These are phyloP conservation scores for Cryptus viduatorius DNA, from an alignment of 2,888 invertebrate genomes.

Conservation along the genomic window DNA sequence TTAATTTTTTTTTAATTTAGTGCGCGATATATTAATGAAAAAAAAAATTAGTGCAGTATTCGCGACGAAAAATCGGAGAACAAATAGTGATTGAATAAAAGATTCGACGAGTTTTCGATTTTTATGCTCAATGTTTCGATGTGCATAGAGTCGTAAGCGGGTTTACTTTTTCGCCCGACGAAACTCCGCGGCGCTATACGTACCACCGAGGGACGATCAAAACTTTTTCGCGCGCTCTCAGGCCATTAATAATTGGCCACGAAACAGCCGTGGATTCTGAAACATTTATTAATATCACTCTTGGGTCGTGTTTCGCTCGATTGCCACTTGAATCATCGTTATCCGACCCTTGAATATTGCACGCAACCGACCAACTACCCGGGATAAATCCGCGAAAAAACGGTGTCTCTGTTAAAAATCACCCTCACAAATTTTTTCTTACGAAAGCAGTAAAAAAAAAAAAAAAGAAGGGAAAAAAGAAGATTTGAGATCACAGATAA, in stretches of 20 bases:
- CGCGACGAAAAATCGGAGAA: too few relatives aligned
- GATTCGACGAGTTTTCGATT: background rate
- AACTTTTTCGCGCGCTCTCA: constrained; percentile 52
- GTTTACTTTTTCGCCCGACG: background rate
- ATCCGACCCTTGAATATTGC: constrained; percentile 56
- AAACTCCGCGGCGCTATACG: background rate
- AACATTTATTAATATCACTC: constrained; percentile 61
- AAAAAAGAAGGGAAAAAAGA: background rate
- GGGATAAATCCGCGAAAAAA: background rate
- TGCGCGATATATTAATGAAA: too few relatives aligned
- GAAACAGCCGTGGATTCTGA: constrained; percentile 33
- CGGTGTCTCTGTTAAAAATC: background rate
- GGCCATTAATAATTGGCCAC: constrained; percentile 56
- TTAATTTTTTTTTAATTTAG: too few relatives aligned
- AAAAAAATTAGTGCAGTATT: too few relatives aligned
- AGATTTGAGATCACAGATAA: background rate
- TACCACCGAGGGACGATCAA: constrained; percentile 44
- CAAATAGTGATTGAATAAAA: background rate
- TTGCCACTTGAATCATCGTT: constrained; percentile 61
- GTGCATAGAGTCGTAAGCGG: background rate
- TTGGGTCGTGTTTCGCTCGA: constrained; percentile 54
- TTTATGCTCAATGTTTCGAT: background rate
- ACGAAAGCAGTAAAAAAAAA: constrained; percentile 9
- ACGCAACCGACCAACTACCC: background rate
- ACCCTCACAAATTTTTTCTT: background rate